Evolutionary conservation across 2,797 vertebrate species (phyloP).

Genomic region (Erpetoichthys calabaricus): DNA sequence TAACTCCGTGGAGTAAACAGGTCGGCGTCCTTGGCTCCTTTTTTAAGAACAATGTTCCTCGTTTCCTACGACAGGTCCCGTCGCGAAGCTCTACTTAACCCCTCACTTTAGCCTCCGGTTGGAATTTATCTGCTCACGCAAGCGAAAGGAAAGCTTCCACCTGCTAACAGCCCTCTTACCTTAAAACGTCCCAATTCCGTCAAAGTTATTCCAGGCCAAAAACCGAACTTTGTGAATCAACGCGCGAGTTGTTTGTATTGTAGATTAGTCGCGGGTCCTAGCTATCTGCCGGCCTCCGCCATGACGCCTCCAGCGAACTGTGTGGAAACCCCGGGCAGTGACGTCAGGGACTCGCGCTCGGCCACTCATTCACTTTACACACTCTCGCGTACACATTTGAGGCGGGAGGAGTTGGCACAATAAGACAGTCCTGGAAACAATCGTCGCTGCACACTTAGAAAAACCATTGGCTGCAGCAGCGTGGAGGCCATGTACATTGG

Average conservation of each 20-base stretch:
- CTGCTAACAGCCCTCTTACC: constrained; percentile 5
- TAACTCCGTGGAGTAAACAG: constrained; percentile 22
- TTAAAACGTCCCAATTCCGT: constrained; percentile 8
- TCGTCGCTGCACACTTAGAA: neutral
- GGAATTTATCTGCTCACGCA: constrained; percentile 3
- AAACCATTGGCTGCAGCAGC: constrained; percentile 1
- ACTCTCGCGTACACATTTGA: constrained; percentile 9
- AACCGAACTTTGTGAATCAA: constrained; percentile 21
- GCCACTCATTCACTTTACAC: constrained; percentile 10
- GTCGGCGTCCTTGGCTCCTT: constrained; percentile 12
- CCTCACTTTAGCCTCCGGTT: constrained; percentile 14
- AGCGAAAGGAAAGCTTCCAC: constrained; percentile 12
- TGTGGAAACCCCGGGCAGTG: constrained; percentile 59
- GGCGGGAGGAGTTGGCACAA: constrained; percentile 1
- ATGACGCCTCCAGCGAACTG: constrained; percentile 45
- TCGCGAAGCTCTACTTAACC: constrained; percentile 35
- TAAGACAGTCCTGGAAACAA: constrained; percentile 3
- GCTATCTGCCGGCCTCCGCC: constrained; percentile 55
- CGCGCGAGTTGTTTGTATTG: constrained; percentile 20
- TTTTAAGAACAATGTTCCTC: constrained; percentile 14
- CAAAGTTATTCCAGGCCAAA: constrained; percentile 11
- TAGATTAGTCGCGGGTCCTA: constrained; percentile 48
- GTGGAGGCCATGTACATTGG: neutral
- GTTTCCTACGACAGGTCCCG: constrained; percentile 30
- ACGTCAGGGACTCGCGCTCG: constrained; percentile 36